phyloP scores from a whole-genome alignment of 1,140 invertebrate species.

The Drosophila nikananu region DNA sequence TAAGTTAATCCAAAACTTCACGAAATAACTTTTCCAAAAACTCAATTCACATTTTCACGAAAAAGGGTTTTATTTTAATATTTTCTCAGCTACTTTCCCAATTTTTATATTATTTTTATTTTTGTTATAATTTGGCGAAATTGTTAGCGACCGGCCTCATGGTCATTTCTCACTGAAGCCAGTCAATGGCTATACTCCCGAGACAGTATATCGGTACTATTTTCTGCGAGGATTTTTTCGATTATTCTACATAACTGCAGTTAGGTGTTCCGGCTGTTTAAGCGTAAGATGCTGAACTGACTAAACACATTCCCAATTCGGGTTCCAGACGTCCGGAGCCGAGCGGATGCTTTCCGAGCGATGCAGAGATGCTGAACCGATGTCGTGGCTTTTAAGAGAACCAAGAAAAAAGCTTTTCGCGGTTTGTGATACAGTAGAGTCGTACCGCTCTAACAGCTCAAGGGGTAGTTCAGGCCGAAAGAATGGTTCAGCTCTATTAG shows the following conservation, averaged over 20 bases:
- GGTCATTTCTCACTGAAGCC: not conserved
- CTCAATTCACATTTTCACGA: not conserved
- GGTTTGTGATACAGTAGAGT: conserved; percentile 6
- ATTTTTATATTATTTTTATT: not conserved
- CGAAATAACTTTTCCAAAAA: not conserved
- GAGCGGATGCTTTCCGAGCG: conserved; percentile 27
- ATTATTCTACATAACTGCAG: not conserved
- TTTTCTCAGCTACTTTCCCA: not conserved
- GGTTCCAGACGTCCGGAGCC: conserved; percentile 17
- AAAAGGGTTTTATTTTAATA: not conserved
- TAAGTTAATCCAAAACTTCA: not conserved
- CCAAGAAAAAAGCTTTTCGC: conserved; percentile 25
- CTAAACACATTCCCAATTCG: conserved; percentile 1
- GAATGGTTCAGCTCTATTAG: conserved; percentile 1
- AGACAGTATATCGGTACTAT: not conserved
- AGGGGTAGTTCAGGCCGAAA: not conserved
- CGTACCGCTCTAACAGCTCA: conserved; percentile 27
- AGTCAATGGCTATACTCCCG: not conserved
- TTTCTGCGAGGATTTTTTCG: not conserved
- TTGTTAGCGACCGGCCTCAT: not conserved
- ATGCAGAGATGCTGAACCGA: conserved; percentile 30
- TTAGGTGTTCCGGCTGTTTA: not conserved
- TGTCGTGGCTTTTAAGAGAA: conserved; percentile 48
- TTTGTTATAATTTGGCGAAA: not conserved
- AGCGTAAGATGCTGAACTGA: conserved; percentile 49